These are phyloP conservation scores for Ischnura elegans DNA, from an alignment of 2,888 invertebrate species.

Conservation along the genomic window DNA sequence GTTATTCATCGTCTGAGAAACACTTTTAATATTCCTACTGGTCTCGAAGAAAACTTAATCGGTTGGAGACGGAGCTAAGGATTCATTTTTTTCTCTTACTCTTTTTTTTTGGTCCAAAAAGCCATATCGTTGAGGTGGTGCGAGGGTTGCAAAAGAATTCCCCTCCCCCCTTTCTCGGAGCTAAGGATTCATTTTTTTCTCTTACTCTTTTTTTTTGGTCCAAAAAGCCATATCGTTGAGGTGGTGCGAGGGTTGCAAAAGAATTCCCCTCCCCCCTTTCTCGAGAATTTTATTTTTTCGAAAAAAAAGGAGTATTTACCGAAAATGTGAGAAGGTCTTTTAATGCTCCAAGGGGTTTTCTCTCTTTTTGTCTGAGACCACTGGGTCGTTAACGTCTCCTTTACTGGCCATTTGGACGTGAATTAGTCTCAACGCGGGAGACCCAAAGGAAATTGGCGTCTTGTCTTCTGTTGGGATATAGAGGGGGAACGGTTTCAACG, in stretches of 20 bases:
- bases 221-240: too few relatives aligned
- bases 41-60: neutral
- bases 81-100: too few relatives aligned
- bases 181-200: neutral
- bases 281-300: too few relatives aligned
- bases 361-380: neutral
- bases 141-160: neutral
- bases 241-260: too few relatives aligned
- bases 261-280: too few relatives aligned
- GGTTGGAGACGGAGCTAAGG: neutral
- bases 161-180: neutral
- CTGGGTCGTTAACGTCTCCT: slow-evolving; percentile 15
- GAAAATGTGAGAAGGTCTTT: slow-evolving; percentile 8
- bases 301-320: neutral
- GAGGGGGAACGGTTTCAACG: too few relatives aligned
- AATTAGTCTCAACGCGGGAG: neutral
- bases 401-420: slow-evolving; percentile 35
- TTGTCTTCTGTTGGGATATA: neutral
- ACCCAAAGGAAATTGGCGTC: neutral
- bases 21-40: neutral
- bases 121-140: neutral
- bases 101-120: neutral
- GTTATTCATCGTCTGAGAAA: neutral
- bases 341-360: neutral
- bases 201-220: neutral